A percentile compares a stretch with the other conserved stretches of the same genome.
These are phyloP conservation scores for Creontiades dilutus DNA, from an alignment of 2,888 invertebrate genomes.

Conservation along the genomic window DNA sequence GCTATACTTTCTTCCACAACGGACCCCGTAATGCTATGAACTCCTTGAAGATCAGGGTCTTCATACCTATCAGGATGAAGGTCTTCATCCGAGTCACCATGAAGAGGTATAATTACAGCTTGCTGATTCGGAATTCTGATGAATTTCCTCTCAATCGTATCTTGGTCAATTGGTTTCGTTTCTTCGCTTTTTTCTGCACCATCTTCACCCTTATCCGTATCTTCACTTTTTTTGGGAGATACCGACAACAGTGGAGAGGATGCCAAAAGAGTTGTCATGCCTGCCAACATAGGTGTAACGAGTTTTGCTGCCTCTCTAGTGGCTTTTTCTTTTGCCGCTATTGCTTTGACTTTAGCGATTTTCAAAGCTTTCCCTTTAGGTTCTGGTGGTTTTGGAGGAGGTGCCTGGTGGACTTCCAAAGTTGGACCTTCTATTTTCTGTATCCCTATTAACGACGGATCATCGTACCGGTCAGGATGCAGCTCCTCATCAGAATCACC, in stretches of 20 bases:
- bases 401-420: conserved; percentile 15
- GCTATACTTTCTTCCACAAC: conserved; percentile 38
- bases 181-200: not conserved
- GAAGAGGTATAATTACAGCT: conserved; percentile 75
- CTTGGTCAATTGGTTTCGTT: not conserved
- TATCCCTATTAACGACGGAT: conserved; percentile 37
- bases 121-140: conserved; percentile 73
- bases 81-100: conserved; percentile 75
- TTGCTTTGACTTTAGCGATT: conserved; percentile 17
- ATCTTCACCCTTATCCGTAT: not conserved
- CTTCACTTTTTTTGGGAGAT: conserved; percentile 47
- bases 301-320: conserved; percentile 45
- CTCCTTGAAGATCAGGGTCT: conserved; percentile 45
- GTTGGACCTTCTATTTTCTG: conserved; percentile 61
- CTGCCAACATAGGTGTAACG: conserved; percentile 60
- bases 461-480: conserved; percentile 73
- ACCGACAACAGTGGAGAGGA: conserved; percentile 51
- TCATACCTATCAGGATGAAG: conserved; percentile 72
- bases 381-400: not conserved
- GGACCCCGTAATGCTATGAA: conserved; percentile 41
- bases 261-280: conserved; percentile 64
- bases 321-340: conserved; percentile 55
- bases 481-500: conserved; percentile 75
- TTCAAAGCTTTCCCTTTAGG: not conserved
- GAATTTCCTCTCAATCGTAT: conserved; percentile 57